Base-by-base conservation (phyloP, 2,888 invertebrate genomes). In the Embidobia sp. region DNA sequence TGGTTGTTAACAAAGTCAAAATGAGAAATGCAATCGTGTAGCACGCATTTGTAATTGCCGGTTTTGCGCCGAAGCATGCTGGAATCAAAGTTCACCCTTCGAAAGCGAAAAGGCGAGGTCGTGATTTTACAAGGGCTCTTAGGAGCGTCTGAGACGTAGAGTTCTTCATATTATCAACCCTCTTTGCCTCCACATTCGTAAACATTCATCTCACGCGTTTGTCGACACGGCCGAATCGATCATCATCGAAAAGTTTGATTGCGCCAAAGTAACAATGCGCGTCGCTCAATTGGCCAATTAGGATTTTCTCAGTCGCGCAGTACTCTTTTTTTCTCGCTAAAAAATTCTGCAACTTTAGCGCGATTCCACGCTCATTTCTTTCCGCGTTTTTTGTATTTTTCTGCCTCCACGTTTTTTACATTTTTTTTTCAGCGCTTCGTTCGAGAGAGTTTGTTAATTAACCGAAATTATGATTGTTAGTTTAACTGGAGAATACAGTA, bases 161-260 rank as follows among this genome's bases (percentile, higher is more conserved):
- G 77, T 74, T 69, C 57, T 80, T 67, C 83, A 78, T 80, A 84
- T 87, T 86, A 86, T 86, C 84, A 80, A 80, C 80, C 76, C 81
- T 83, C 80, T 78, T 82, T 81, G 76, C 64, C 79, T 85, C 81
- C 84, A 83, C 82, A 73, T 88, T 87, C 86, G 86, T 86, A 87
- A 88, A 87, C 86, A 86, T 82, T 82, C 79, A 72, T 69, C 80
- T 79, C 78, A 79, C 80, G 74, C 74, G 80, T 77, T 77, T 61
- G 61, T 48, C 72, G 77, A 55, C 66, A 29, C 61, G 27, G 19
- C 15, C 42, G 26, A 61, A 46, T 64, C 76, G 64, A 66, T 46
- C 44, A 42, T 11, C 44, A 27, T 48, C 19, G 35, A 27, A 48
- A 55, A 63, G 31, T 57, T 48, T 53, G 35, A 70, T 70, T 61